phyloP scores from a whole-genome alignment of 2,797 vertebrate genomes.

The Kryptolebias ocellatus region DNA sequence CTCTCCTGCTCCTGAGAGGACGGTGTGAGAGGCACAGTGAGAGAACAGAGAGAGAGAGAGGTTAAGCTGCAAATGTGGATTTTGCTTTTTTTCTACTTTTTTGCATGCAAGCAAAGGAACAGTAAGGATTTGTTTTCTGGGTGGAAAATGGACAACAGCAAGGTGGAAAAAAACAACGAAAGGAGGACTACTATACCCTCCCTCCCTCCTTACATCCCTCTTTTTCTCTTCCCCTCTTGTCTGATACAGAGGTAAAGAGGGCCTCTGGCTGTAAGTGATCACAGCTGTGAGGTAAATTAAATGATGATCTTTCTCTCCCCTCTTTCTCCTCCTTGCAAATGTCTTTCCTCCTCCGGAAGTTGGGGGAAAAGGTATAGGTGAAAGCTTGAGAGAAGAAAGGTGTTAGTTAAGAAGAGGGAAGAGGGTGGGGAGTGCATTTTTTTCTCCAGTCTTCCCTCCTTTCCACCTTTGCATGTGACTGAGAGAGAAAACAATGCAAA shows the following conservation, averaged over 20 bases:
- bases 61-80: slow-evolving; percentile 46
- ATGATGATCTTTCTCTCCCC: slow-evolving; percentile 77
- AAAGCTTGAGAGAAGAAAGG: slow-evolving; percentile 46
- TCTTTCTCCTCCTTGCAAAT: slow-evolving; percentile 44
- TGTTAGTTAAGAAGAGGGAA: slow-evolving; percentile 4
- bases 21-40: slow-evolving; percentile 43
- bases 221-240: slow-evolving; percentile 30
- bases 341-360: slow-evolving; percentile 54
- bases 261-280: slow-evolving; percentile 82
- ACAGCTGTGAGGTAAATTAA: slow-evolving; percentile 84
- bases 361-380: slow-evolving; percentile 21
- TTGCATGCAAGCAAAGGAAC: slow-evolving; percentile 53
- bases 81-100: slow-evolving; percentile 39
- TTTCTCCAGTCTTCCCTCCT: slow-evolving; percentile 48
- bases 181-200: slow-evolving; percentile 59
- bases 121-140: slow-evolving; percentile 59
- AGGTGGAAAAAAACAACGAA: slow-evolving; percentile 57
- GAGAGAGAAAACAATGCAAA: slow-evolving; percentile 63
- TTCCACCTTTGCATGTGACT: slow-evolving; percentile 56
- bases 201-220: slow-evolving; percentile 6
- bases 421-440: slow-evolving; percentile 5
- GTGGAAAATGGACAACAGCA: slow-evolving; percentile 67
- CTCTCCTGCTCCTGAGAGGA: slow-evolving; percentile 54
- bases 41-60: slow-evolving; percentile 19
- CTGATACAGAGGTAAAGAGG: slow-evolving; percentile 72